phyloP scores from a whole-genome alignment of 1,140 invertebrate species.

The Gerris buenoi region DNA sequence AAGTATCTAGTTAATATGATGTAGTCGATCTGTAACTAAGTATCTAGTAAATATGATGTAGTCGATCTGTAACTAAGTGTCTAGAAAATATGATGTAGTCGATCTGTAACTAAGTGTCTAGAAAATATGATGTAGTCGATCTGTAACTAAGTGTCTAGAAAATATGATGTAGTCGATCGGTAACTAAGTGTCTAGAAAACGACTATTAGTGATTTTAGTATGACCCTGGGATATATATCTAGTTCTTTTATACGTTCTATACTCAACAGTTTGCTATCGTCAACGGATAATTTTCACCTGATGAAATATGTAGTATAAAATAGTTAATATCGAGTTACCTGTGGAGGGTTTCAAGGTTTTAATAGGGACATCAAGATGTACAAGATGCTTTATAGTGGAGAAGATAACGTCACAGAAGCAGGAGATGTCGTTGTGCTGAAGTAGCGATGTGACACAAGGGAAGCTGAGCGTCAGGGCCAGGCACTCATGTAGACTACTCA shows the following conservation, averaged over 20 bases:
- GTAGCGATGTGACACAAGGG: background rate
- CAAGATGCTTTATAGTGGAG: conserved; percentile 5
- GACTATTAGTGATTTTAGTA: background rate
- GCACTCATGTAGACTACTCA: conserved; percentile 10
- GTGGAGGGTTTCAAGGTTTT: background rate
- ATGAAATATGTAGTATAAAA: background rate
- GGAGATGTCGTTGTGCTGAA: conserved; percentile 12
- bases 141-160: background rate
- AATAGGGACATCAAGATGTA: conserved; percentile 2
- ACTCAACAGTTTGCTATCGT: background rate
- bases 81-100: no score
- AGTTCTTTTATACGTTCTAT: no score
- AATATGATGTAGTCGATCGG: background rate
- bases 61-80: no score
- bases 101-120: no score
- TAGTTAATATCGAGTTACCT: background rate
- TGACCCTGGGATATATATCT: no score
- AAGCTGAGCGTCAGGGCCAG: conserved; percentile 6
- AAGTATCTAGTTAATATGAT: no score
- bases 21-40: no score
- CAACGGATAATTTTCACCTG: background rate
- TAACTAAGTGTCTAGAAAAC: background rate
- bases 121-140: no score
- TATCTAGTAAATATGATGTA: no score
- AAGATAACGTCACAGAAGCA: conserved; percentile 10